Base-by-base conservation (phyloP, 1,140 invertebrate species). In the Atta cephalotes region DNA sequence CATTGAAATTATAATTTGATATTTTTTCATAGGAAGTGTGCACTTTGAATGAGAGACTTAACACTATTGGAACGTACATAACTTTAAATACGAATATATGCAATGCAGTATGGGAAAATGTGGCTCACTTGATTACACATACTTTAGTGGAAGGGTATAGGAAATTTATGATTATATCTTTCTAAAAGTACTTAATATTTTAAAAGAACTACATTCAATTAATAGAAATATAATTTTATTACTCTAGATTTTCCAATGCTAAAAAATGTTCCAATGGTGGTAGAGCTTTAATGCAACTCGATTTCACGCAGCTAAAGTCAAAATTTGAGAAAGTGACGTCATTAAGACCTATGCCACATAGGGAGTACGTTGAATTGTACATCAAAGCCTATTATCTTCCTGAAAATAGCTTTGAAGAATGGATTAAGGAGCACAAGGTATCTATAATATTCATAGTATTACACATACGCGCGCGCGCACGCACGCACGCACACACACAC, bases 201-300 rank as follows among this genome's bases (percentile, higher is more conserved):
- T 60, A 35, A 77, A 60, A 4, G 4, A 28, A 62, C 45, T 25
- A 72, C 28, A 60, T 60, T 7, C 14, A 53, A 21, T 12, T 35
- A 9, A 79, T 16, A 2, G 35, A 79, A 56, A n/a, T 31, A 2
- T 76, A 78, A 45, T 35, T 62, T 71, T 51, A 12, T 60, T 4
- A 0, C 92, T 95, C 16, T 88, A 98, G 97, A 7, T 99, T 98
- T 95, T 97, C 98, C 9, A 97, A 97, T 92, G 98, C 98, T 1
- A 98, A 98, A 89, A 99, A 99, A 94, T 99, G 99, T 95, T 98
- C 98, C 0, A 99, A 99, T 89, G 99, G 98, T 88, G 99, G 99
- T 1, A 95, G 99, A 85, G 99, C 98, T 0, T 94, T 99, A 3
- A 99, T 99, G 99, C 99, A 99, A 93, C 95, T 99, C 4, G 99